These are phyloP conservation scores for Lontra canadensis DNA, from an alignment of 2,113 vertebrate species.

Conservation along the genomic window DNA sequence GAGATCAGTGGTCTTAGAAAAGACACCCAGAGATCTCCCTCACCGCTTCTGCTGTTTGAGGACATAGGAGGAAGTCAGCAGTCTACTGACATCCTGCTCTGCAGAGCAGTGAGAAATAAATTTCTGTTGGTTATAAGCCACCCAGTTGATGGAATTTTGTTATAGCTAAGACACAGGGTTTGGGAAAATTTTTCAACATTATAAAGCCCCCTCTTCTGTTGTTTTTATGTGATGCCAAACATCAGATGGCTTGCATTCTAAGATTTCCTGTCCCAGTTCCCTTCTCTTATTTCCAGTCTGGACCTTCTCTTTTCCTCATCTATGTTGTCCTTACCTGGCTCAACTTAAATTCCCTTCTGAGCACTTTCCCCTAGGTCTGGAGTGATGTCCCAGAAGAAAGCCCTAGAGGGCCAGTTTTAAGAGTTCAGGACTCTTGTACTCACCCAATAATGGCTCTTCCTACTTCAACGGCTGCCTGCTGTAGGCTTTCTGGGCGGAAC, in stretches of 20 bases:
- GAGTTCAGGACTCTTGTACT: neutral
- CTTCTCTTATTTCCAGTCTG: neutral
- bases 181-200: neutral
- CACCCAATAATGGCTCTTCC: neutral
- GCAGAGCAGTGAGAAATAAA: neutral
- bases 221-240: neutral
- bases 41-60: fast-evolving
- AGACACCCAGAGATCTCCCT: neutral
- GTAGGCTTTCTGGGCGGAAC: neutral
- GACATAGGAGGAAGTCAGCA: neutral
- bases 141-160: neutral
- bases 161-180: neutral
- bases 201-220: neutral
- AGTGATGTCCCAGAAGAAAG: neutral
- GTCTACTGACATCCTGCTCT: neutral
- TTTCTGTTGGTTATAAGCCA: neutral
- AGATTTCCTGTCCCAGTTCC: neutral
- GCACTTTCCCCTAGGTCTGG: neutral
- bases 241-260: neutral
- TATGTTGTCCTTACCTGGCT: neutral
- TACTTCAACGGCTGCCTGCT: neutral
- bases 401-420: neutral
- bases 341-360: neutral
- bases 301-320: neutral
- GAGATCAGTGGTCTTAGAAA: neutral